phyloP scores from a whole-genome alignment of 1,140 invertebrate genomes.

The Coenobita brevimanus region DNA sequence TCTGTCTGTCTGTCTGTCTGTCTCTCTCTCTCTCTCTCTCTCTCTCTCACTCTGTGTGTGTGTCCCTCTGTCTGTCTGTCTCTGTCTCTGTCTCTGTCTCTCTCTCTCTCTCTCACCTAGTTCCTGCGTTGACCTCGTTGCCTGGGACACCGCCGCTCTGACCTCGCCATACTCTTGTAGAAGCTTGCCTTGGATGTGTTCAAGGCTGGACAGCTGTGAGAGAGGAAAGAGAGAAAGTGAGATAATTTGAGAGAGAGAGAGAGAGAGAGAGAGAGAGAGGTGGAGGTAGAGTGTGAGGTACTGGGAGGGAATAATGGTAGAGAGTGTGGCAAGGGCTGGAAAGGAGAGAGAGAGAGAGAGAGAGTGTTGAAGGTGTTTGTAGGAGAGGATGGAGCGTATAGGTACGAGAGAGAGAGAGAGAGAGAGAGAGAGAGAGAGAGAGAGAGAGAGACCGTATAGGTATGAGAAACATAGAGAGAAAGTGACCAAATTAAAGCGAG shows the following conservation, averaged over 20 bases:
- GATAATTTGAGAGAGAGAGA: not conserved
- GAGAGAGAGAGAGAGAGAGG: not conserved
- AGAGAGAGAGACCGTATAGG: no score
- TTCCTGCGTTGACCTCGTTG: constrained; percentile 48
- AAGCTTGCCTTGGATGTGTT: constrained; percentile 66
- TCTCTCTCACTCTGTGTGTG: not conserved
- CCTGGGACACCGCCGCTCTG: constrained; percentile 53
- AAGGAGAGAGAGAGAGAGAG: not conserved
- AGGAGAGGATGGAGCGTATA: not conserved
- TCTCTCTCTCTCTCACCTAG: constrained; percentile 8
- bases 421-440: not conserved
- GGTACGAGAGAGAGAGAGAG: not conserved
- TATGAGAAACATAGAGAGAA: not conserved
- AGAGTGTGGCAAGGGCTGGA: no score
- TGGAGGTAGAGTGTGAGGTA: not conserved
- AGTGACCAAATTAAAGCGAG: no score
- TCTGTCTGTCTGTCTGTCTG: not conserved
- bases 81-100: no score
- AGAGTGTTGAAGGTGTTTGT: not conserved
- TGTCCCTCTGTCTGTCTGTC: not conserved
- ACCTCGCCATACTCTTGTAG: constrained; percentile 66
- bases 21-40: not conserved
- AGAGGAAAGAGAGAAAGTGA: constrained; percentile 3
- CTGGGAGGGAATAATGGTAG: no score
- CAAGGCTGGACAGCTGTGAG: constrained; percentile 57